Evolutionary conservation across 2,113 vertebrate species (phyloP).

Genomic region (Gymnarchus niloticus): DNA sequence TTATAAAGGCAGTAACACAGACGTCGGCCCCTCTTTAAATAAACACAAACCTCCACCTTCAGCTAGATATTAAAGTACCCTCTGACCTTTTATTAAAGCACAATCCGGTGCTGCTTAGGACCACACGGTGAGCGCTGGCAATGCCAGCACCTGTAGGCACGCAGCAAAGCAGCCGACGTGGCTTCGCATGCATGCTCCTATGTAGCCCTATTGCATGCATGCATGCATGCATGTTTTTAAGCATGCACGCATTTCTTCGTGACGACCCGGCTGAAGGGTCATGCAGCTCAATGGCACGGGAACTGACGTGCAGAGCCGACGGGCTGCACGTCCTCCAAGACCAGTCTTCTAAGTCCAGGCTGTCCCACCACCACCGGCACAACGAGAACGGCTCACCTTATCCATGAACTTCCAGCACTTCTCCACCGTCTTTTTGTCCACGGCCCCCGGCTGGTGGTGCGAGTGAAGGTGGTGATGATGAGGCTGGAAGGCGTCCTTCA

Average conservation of each 20-base stretch:
- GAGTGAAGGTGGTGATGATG: constrained; percentile 88
- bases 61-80: not conserved
- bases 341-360: no score
- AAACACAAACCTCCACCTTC: not conserved
- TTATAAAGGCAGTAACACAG: not conserved
- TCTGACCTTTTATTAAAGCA: not conserved
- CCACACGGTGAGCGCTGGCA: no score
- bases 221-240: no score
- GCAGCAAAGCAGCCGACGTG: not conserved
- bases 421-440: constrained; percentile 96
- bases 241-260: no score
- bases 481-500: constrained; percentile 97
- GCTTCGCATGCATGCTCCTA: not conserved
- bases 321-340: no score
- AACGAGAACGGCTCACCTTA: constrained; percentile 66
- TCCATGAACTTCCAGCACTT: constrained; percentile 99
- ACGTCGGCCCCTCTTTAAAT: not conserved
- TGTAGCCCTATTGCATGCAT: not conserved
- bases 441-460: constrained; percentile 83
- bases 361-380: not conserved
- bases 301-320: not conserved
- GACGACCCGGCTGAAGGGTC: not conserved
- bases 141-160: not conserved
- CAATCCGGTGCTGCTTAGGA: no score
- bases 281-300: not conserved